A percentile compares a stretch with the other conserved stretches of the same genome.
phyloP scores from a whole-genome alignment of 2,888 invertebrate genomes.

The Hirtodrosophila duncani region DNA sequence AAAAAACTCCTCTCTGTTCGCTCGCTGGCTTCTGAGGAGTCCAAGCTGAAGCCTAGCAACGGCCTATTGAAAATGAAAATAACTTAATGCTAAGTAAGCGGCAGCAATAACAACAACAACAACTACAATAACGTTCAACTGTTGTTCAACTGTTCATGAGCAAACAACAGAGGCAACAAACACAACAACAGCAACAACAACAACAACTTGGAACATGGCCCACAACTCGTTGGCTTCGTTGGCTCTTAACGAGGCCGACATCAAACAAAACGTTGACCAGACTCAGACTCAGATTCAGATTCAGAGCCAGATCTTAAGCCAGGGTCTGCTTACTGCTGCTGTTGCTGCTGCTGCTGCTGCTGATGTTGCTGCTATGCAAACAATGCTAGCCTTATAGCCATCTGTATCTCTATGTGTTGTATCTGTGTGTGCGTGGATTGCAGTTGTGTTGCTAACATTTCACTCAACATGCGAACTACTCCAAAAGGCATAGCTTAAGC shows the following conservation, averaged over 20 bases:
- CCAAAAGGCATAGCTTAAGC: constrained; percentile 38
- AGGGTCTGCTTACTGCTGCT: constrained; percentile 41
- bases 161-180: constrained; percentile 44
- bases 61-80: constrained; percentile 72
- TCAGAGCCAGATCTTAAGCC: constrained; percentile 30
- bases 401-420: constrained; percentile 13
- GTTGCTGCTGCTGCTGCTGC: too few species aligned
- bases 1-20: constrained; percentile 9
- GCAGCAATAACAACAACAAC: constrained; percentile 41
- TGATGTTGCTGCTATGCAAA: constrained; percentile 73
- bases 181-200: constrained; percentile 24
- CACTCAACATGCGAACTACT: constrained; percentile 58
- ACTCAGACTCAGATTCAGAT: constrained; percentile 41
- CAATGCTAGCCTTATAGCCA: constrained; percentile 52
- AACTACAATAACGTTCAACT: constrained; percentile 4
- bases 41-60: constrained; percentile 36
- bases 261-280: constrained; percentile 69
- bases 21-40: background rate
- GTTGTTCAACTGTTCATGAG: constrained; percentile 64
- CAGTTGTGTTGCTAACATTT: constrained; percentile 58
- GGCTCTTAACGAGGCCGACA: constrained; percentile 76
- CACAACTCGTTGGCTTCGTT: constrained; percentile 73
- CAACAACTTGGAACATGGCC: constrained; percentile 54
- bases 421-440: constrained; percentile 13
- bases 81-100: constrained; percentile 71